Evolutionary conservation across 2,797 vertebrate genomes (phyloP).

Genomic region (Amblyraja radiata): DNA sequence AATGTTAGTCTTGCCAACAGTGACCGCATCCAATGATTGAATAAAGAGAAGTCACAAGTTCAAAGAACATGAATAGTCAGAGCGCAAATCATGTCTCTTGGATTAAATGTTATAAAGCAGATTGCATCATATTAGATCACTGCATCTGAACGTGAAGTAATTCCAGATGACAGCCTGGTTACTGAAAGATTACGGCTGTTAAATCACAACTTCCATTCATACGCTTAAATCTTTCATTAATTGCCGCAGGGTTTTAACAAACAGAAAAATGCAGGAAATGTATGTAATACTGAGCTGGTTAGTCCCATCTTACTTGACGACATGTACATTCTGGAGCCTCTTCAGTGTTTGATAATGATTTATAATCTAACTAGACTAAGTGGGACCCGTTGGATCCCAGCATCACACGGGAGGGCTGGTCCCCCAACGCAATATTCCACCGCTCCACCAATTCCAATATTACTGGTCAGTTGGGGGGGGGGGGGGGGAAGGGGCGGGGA

Average conservation of each 20-base stretch:
- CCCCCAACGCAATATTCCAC: too few species aligned
- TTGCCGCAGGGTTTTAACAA: neutral
- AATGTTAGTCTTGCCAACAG: too few species aligned
- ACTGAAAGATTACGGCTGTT: neutral
- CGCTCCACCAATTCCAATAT: too few species aligned
- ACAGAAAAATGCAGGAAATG: neutral
- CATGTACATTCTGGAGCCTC: neutral
- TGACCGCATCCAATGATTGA: too few species aligned
- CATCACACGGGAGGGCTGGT: too few species aligned
- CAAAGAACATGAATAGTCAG: neutral
- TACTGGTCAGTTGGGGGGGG: too few species aligned
- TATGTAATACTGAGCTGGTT: neutral
- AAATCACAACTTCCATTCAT: neutral
- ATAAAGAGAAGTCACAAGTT: neutral
- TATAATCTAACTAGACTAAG: neutral
- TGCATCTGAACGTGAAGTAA: neutral
- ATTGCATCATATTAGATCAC: neutral
- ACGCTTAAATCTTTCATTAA: neutral
- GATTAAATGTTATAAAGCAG: neutral
- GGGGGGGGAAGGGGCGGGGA: too few species aligned
- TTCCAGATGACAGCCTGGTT: neutral
- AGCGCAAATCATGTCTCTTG: neutral
- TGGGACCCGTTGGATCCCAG: too few species aligned
- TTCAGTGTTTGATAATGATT: neutral
- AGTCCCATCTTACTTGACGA: neutral